phyloP scores from a whole-genome alignment of 2,113 vertebrate species.

The Scophthalmus maximus region DNA sequence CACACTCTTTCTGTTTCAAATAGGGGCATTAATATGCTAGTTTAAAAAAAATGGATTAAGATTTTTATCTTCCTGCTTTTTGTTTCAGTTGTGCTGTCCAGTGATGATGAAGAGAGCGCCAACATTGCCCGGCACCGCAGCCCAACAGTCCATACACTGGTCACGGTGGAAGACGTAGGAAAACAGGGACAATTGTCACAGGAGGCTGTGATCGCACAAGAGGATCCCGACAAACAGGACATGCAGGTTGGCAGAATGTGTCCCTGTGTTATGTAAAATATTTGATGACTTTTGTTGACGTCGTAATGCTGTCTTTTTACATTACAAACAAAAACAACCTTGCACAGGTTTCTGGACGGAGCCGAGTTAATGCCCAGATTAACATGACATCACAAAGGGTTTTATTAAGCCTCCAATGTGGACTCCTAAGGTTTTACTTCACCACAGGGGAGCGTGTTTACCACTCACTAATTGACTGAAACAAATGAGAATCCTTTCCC shows the following conservation, averaged over 20 bases:
- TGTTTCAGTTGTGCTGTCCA: constrained; percentile 82
- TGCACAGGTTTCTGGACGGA: constrained; percentile 13
- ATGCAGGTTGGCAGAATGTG: constrained; percentile 61
- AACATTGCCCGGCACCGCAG: not conserved
- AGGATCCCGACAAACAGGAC: constrained; percentile 7
- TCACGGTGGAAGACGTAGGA: constrained; percentile 11
- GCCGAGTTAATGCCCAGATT: constrained; percentile 25
- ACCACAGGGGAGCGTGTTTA: constrained; percentile 12
- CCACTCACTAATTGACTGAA: constrained; percentile 7
- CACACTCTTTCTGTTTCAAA: too few relatives aligned
- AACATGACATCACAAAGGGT: constrained; percentile 26
- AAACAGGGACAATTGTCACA: not conserved
- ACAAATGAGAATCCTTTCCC: constrained; percentile 12
- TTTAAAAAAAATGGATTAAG: too few relatives aligned
- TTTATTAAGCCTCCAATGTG: constrained; percentile 2
- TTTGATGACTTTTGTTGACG: too few relatives aligned
- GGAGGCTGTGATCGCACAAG: constrained; percentile 7
- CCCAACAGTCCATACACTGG: not conserved
- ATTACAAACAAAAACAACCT: not conserved
- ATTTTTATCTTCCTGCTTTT: not conserved
- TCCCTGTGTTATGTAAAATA: not conserved
- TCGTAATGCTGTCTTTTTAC: not conserved
- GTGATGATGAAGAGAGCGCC: constrained; percentile 75
- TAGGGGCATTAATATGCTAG: too few relatives aligned
- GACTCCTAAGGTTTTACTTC: constrained; percentile 23